Evolutionary conservation across 2,797 vertebrate species (phyloP), one percentile per base, ranked within the genome.

Genomic region (Parambassis ranga): DNA sequence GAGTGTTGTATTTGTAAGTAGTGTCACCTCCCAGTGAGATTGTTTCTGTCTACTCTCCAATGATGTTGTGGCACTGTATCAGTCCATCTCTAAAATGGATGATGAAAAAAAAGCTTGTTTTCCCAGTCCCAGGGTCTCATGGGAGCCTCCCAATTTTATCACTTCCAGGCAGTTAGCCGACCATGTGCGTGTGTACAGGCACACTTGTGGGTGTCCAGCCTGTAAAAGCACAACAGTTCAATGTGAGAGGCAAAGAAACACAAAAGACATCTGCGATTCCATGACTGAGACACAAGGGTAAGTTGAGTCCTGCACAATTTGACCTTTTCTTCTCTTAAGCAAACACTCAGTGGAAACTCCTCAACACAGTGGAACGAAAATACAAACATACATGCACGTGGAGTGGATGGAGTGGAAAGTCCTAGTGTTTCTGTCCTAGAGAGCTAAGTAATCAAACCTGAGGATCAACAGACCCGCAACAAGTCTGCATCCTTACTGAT

Each of bases 401-500:
- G 57, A 68, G 62, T 28, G 28, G 36, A 75, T 67, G 1, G 7
- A 72, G 65, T 77, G 76, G 79, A 87, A 85, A 80, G 57, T 81
- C 55, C 57, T 67, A 3, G 60, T 52, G 59, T 71, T 85, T 79
- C 56, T 22, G 65, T 73, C 51, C 30, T 20, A 44, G 33, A 76
- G 64, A 58, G 55, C 51, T 62, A 55, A 77, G 74, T 77, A 82
- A 81, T 86, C 69, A 66, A 81, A 59, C 58, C 65, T 50, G 20
- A 31, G 41, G 57, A 80, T 86, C 65, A 24, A 43, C 58, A 69
- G 38, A 33, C 28, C 48, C 59, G 75, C 65, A 48, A 43, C 62
- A 69, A 47, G 70, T 72, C 77, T 90, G 84, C 35, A 83, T 89
- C 86, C 87, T 83, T 57, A 43, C 58, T 69, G 86, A 91, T 88